Conservation (phyloP, 2,888 invertebrate species). For the Oscheius myriophilus region DNA sequence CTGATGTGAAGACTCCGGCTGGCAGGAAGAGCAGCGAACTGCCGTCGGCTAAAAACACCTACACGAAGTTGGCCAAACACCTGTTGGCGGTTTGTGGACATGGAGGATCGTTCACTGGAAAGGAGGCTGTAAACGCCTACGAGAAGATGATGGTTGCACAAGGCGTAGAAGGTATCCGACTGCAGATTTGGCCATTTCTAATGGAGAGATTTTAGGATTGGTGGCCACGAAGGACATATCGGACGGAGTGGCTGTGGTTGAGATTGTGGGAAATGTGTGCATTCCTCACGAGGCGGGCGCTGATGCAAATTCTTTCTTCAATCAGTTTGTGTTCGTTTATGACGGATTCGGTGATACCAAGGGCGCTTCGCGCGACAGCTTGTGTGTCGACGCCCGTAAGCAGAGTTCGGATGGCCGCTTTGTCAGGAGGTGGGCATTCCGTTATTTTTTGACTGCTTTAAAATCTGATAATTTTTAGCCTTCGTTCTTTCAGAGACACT, state of each 20-base stretch:
- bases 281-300: constrained; percentile 16
- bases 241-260: constrained; percentile 6
- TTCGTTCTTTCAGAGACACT: too few species aligned
- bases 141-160: too few species aligned
- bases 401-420: constrained; percentile 3
- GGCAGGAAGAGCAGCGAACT: too few species aligned
- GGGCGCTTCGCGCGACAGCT: not conserved
- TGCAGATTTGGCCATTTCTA: too few species aligned
- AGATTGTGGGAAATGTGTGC: constrained; percentile 19
- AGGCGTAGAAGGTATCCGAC: too few species aligned
- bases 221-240: constrained; percentile 7
- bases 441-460: not conserved
- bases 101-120: too few species aligned
- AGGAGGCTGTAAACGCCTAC: too few species aligned
- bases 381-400: constrained; percentile 27
- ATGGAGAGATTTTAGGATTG: constrained; percentile 13
- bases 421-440: constrained; percentile 17
- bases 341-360: constrained; percentile 16
- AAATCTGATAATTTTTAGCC: too few species aligned
- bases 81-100: too few species aligned
- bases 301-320: not conserved
- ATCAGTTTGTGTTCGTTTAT: constrained; percentile 17
- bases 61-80: too few species aligned
- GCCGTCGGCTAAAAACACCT: too few species aligned
- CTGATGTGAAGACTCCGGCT: too few species aligned